phyloP scores from a whole-genome alignment of 2,113 vertebrate genomes.

The Butorides virescens region DNA sequence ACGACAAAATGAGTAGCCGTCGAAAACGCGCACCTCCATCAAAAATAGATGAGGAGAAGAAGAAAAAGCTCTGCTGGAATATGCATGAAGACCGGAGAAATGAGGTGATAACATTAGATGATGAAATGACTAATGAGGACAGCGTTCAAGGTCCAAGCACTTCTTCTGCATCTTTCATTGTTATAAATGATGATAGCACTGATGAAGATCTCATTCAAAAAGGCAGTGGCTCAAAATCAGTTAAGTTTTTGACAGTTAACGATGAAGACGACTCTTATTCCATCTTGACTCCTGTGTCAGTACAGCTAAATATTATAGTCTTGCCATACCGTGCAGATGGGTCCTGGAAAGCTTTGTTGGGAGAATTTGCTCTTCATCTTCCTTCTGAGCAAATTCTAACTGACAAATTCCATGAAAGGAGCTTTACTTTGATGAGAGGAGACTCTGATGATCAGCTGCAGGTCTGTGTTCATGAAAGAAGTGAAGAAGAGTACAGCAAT shows the following conservation, averaged over 20 bases:
- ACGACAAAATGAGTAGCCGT: constrained; percentile 85
- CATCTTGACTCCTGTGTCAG: constrained; percentile 39
- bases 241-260: not conserved
- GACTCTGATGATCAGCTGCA: constrained; percentile 71
- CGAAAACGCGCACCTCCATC: constrained; percentile 87
- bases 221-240: constrained; percentile 6
- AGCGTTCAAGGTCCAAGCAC: constrained; percentile 57
- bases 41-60: constrained; percentile 86
- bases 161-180: constrained; percentile 24
- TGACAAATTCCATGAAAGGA: constrained; percentile 58
- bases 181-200: constrained; percentile 32
- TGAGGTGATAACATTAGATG: constrained; percentile 58
- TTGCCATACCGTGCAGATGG: constrained; percentile 54
- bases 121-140: constrained; percentile 47
- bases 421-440: constrained; percentile 78
- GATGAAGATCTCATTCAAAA: constrained; percentile 43
- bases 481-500: constrained; percentile 35
- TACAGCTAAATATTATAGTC: constrained; percentile 77
- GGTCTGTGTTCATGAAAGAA: constrained; percentile 73
- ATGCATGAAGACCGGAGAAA: constrained; percentile 88
- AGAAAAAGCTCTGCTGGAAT: constrained; percentile 87
- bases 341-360: constrained; percentile 86
- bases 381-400: constrained; percentile 57
- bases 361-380: constrained; percentile 81
- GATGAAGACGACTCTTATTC: constrained; percentile 67